Conservation (phyloP, 2,113 vertebrate genomes). For the Piprites chloris region DNA sequence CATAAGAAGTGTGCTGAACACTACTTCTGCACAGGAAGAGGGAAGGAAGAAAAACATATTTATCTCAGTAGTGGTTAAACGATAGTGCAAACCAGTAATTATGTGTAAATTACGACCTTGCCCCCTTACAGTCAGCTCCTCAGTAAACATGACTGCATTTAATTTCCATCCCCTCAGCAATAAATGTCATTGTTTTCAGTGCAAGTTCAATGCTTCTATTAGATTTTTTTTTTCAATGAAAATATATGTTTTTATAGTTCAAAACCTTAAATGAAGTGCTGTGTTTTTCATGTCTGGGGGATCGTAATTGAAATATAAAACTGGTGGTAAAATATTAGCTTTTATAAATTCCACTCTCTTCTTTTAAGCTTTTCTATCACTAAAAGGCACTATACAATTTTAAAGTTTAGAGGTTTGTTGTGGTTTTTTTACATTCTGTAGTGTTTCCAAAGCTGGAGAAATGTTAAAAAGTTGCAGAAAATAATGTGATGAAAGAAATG, state of each 20-base stretch:
- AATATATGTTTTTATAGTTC: background rate
- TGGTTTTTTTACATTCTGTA: background rate
- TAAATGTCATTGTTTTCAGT: conserved; percentile 3
- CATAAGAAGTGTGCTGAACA: conserved; percentile 19
- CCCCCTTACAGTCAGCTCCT: conserved; percentile 22
- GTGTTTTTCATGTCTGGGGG: background rate
- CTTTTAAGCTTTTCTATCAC: background rate
- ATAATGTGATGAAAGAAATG: background rate
- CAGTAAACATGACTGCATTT: conserved; percentile 35
- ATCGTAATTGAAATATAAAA: background rate
- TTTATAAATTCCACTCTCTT: background rate
- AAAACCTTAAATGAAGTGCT: background rate
- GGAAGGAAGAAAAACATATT: conserved; percentile 47
- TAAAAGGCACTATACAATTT: background rate
- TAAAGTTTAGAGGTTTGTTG: background rate
- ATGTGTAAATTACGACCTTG: conserved; percentile 56
- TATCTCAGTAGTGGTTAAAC: conserved; percentile 55
- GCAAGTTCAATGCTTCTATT: background rate
- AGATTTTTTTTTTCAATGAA: background rate
- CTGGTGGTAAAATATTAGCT: background rate
- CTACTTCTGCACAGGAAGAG: conserved; percentile 45
- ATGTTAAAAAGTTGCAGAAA: background rate
- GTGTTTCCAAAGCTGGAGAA: background rate
- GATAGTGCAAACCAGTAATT: conserved; percentile 58
- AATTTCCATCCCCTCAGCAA: background rate